Conservation (phyloP, 2,888 invertebrate species). For the Diadromus collaris region DNA sequence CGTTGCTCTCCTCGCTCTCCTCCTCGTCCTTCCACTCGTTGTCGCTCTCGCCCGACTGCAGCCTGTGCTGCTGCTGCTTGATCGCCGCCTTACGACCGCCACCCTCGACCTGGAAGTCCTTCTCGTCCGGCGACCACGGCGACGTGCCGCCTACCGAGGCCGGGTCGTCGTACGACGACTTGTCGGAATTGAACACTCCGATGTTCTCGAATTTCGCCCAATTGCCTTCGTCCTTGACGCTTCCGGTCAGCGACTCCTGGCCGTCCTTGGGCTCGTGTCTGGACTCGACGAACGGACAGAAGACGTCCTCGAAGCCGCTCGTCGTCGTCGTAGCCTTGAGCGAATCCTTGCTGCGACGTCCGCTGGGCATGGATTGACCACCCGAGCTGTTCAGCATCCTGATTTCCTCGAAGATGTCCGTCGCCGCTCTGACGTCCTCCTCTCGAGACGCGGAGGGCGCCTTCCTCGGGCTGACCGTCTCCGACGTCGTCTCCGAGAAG, state of each 20-base stretch:
- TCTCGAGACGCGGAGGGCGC: slow-evolving; percentile 62
- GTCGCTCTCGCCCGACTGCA: slow-evolving; percentile 79
- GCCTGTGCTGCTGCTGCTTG: slow-evolving; percentile 73
- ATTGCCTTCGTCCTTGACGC: slow-evolving; percentile 73
- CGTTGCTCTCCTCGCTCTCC: slow-evolving; percentile 79
- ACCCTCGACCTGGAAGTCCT: slow-evolving; percentile 82
- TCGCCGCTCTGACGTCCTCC: slow-evolving; percentile 68
- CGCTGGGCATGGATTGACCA: slow-evolving; percentile 55
- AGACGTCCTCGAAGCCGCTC: slow-evolving; percentile 75
- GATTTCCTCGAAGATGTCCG: slow-evolving; percentile 78
- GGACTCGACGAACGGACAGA: slow-evolving; percentile 72
- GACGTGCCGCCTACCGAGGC: slow-evolving; percentile 81
- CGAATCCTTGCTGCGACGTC: slow-evolving; percentile 24
- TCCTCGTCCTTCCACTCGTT: slow-evolving; percentile 80
- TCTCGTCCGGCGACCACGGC: slow-evolving; percentile 90
- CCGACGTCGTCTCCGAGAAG: slow-evolving; percentile 71
- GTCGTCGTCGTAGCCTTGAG: slow-evolving; percentile 38
- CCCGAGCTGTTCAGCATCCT: slow-evolving; percentile 74
- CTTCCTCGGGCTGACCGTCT: slow-evolving; percentile 67
- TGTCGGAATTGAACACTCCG: slow-evolving; percentile 73
- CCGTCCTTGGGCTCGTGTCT: slow-evolving; percentile 60
- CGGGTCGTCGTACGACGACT: slow-evolving; percentile 73
- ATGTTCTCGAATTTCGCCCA: slow-evolving; percentile 79
- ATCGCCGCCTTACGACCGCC: slow-evolving; percentile 71
- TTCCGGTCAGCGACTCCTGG: slow-evolving; percentile 58